Evolutionary conservation across 2,797 vertebrate genomes (phyloP), one percentile per base, ranked within the genome.

Genomic region (Salarias fasciatus): DNA sequence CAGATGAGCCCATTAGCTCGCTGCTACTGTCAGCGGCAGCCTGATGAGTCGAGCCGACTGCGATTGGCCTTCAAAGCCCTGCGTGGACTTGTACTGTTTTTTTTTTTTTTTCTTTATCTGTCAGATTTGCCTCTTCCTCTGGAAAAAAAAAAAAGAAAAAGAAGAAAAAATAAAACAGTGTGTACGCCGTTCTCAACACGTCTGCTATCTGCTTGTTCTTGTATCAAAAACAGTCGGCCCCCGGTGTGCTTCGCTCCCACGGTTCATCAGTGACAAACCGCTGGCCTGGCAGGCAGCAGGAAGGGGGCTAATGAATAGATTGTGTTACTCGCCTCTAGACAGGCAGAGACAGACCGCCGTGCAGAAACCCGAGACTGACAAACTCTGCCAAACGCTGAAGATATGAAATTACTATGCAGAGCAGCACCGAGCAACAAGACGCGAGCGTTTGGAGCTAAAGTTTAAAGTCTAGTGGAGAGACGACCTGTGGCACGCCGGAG

Each of bases 1-100:
- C 63, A 83, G 79, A 86, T 76, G 78, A 86, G 84, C 82, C 79
- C 79, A 85, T 87, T 87, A 87, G 77, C 75, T 82, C 45, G 52
- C 67, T 81, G 68, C 73, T 73, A 53, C 86, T 84, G 86, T 85
- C 83, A 86, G 80, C 71, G 40, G 3, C 73, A 53, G 53, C 53
- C 69, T 81, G 80, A 84, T 83, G 77, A 82, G 73, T 60, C 69
- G 48, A 71, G 67, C 76, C 38, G 67, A 54, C 71, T 63, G 77
- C 46, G 30, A 84, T 83, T 75, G 72, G 78, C 75, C 86, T 84
- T 88, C 83, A 85, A 80, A 88, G 82, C 71, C 58, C 36, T 14
- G 64, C 41, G 11, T 11, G 57, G 69, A 77, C 80, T 64, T 67
- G 49, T 53, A 65, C 38, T 70, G 24, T 24, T 24, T n/a, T n/a